A percentile compares a stretch with the other conserved stretches of the same genome.
Evolutionary conservation across 1,140 invertebrate genomes (phyloP).

Genomic region (Tigriopus japonicus): DNA sequence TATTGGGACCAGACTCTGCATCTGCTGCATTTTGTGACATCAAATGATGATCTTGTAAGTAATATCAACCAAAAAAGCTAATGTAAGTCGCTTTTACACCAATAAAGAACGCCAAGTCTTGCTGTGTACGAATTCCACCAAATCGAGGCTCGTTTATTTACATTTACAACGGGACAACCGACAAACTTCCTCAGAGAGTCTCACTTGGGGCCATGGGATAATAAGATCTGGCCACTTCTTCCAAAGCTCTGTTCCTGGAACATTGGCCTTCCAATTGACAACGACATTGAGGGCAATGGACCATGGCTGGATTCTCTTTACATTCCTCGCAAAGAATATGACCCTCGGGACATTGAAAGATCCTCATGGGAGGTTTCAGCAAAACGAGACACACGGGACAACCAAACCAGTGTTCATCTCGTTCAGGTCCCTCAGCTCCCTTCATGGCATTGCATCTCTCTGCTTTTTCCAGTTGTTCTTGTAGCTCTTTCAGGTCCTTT

Average conservation of each 20-base stretch:
- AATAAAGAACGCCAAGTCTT: too few relatives aligned
- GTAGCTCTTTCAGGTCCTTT: not conserved
- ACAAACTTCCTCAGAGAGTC: too few relatives aligned
- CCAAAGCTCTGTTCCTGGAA: conserved; percentile 6
- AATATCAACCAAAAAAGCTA: too few relatives aligned
- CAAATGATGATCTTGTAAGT: too few relatives aligned
- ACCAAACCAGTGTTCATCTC: conserved; percentile 2
- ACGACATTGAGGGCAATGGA: conserved; percentile 11
- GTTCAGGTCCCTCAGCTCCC: not conserved
- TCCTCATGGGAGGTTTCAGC: not conserved
- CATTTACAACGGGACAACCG: too few relatives aligned
- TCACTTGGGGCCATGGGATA: not conserved
- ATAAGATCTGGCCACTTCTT: conserved; percentile 12
- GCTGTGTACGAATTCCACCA: too few relatives aligned
- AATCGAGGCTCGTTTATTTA: too few relatives aligned
- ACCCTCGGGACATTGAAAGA: conserved; percentile 12
- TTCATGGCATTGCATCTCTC: not conserved
- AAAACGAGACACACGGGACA: conserved; percentile 1
- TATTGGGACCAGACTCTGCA: too few relatives aligned
- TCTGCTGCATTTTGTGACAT: too few relatives aligned
- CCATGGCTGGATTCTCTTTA: conserved; percentile 12
- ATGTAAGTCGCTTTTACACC: too few relatives aligned
- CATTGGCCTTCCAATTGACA: not conserved
- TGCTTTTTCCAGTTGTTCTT: not conserved
- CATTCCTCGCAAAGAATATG: conserved; percentile 13